Evolutionary conservation across 2,113 vertebrate genomes (phyloP).

Genomic region (Brienomyrus longianalis): DNA sequence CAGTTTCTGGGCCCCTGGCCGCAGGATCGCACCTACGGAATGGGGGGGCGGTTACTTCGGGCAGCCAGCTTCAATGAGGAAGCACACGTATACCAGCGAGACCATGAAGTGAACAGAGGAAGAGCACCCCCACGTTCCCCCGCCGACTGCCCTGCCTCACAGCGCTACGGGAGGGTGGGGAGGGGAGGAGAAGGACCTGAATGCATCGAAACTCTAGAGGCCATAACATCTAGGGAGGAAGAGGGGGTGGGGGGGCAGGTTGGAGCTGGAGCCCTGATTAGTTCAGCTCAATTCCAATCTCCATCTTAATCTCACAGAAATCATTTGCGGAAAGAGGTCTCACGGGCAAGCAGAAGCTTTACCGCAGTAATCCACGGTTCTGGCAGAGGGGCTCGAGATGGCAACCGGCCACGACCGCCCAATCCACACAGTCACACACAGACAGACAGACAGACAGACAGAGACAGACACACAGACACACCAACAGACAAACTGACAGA

Average conservation of each 20-base stretch:
- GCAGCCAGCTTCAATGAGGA: not conserved
- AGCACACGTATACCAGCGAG: not conserved
- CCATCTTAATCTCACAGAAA: conserved; percentile 3
- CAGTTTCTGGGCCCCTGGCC: not conserved
- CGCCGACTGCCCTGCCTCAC: not conserved
- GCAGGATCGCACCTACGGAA: not conserved
- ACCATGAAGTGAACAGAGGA: not conserved
- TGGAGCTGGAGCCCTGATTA: not conserved
- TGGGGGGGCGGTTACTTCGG: not conserved
- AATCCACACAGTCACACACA: not conserved
- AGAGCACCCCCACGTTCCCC: not conserved
- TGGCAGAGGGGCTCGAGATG: not conserved
- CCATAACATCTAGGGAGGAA: not conserved
- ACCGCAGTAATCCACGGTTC: not conserved
- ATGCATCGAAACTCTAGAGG: not conserved
- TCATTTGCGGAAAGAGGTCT: conserved; percentile 5
- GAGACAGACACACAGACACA: not conserved
- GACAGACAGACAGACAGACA: not conserved
- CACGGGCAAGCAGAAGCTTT: not conserved
- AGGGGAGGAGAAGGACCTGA: not conserved
- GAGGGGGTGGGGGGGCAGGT: not conserved
- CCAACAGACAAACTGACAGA: no score
- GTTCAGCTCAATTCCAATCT: conserved; percentile 11
- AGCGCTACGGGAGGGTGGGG: no score
- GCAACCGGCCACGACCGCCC: not conserved